A percentile compares a stretch with the other conserved stretches of the same genome.
Evolutionary conservation across 2,797 vertebrate genomes (phyloP).

Genomic region (Schizopygopsis malacanthus): DNA sequence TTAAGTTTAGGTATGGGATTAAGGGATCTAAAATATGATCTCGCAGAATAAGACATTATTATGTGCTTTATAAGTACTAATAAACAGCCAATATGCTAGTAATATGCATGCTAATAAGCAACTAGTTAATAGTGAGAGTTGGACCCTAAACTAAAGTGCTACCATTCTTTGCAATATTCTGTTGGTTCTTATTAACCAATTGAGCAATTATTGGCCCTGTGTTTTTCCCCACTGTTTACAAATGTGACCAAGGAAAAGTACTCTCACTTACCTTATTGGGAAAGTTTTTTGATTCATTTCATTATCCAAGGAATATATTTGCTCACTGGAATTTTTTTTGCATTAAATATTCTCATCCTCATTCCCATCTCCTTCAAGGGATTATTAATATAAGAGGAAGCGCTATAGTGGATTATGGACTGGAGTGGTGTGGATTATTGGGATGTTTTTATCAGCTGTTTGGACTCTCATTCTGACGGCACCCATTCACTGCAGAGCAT

Average conservation of each 20-base stretch:
- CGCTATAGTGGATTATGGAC: background rate
- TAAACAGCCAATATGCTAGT: background rate
- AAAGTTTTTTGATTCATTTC: background rate
- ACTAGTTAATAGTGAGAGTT: too few species aligned
- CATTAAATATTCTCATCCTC: background rate
- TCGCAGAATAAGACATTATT: background rate
- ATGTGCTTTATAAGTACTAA: background rate
- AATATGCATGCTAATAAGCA: background rate
- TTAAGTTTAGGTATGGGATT: background rate
- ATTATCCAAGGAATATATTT: background rate
- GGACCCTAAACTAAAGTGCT: too few species aligned
- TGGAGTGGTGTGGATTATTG: background rate
- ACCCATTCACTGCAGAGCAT: background rate
- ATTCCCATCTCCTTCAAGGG: background rate
- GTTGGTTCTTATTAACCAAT: background rate
- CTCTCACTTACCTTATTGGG: background rate
- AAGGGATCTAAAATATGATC: background rate
- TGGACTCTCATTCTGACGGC: too few species aligned
- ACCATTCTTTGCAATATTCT: background rate
- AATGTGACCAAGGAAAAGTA: background rate
- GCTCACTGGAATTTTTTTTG: background rate
- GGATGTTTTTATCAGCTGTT: background rate
- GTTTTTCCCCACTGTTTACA: background rate
- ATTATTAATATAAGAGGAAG: background rate
- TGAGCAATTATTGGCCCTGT: background rate